Conservation (phyloP, 2,113 vertebrate genomes). For the Entosphenus tridentatus region DNA sequence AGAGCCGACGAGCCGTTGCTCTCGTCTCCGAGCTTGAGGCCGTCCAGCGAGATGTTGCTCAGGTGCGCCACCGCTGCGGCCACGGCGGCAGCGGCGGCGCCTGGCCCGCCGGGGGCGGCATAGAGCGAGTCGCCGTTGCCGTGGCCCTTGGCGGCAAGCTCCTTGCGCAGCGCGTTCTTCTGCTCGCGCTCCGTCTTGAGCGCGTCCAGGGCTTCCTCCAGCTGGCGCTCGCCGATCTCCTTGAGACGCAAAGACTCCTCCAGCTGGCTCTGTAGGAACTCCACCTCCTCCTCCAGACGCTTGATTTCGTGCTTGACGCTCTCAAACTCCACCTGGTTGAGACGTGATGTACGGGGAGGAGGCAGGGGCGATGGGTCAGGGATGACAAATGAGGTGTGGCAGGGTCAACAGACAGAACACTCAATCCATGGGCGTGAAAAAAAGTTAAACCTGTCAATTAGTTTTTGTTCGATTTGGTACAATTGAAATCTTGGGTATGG, state of each 20-base stretch:
- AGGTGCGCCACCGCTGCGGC: constrained; percentile 22
- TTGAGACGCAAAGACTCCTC: constrained; percentile 78
- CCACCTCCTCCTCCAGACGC: constrained; percentile 76
- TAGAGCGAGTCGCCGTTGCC: constrained; percentile 15
- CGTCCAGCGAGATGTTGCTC: constrained; percentile 61
- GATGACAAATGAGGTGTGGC: too few species aligned
- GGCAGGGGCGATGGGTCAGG: too few species aligned
- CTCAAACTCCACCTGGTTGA: constrained; percentile 80
- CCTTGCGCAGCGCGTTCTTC: constrained; percentile 78
- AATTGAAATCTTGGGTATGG: too few species aligned
- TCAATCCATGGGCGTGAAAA: too few species aligned
- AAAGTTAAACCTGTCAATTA: too few species aligned
- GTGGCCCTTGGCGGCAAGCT: constrained; percentile 62
- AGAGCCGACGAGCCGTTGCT: constrained; percentile 37
- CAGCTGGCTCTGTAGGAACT: constrained; percentile 80
- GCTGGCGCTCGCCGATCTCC: constrained; percentile 68
- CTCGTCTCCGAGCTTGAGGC: constrained; percentile 58
- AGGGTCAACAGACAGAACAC: too few species aligned
- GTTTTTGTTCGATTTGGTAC: too few species aligned
- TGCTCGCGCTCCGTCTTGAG: constrained; percentile 82
- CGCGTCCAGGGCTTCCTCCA: constrained; percentile 79
- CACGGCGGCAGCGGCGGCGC: too few species aligned
- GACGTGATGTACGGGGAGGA: constrained; percentile 6
- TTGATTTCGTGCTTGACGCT: constrained; percentile 96
- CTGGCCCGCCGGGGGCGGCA: too few species aligned